Evolutionary conservation across 2,888 invertebrate species (phyloP), one percentile per base, ranked within the genome.

Genomic region (Drosophila anceps): DNA sequence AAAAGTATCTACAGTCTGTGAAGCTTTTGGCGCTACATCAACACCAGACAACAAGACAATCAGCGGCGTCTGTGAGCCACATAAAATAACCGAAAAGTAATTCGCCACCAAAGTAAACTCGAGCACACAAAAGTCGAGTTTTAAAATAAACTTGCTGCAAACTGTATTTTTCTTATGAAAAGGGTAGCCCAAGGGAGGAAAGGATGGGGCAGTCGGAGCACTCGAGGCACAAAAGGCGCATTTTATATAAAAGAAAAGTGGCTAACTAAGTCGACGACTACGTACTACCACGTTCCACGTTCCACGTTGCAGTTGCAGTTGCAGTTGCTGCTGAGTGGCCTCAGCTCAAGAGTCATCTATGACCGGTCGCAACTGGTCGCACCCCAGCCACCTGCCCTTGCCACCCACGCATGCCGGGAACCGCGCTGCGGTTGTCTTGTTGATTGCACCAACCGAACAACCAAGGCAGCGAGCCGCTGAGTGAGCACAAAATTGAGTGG

Each of bases 21-120:
- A 44, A 61, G 68, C 39, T 54, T 66, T 73, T 46, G 70, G 44
- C 41, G 73, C 71, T 72, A 81, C 79, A 88, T 88, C 85, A 82
- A 79, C 83, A 79, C 80, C 84, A 84, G 75, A 75, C 88, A 88
- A 79, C 84, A 82, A 87, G 85, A 83, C 88, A 88, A 88, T 84
- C 88, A 77, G 71, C 75, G 53, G 55, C 68, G 62, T 70, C 66
- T 74, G 69, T 79, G 82, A 69, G 76, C 90, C 80, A 79, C 90
- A 90, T 79, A 80, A 80, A 86, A 87, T 90, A 90, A 84, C 90
- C 88, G 76, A 90, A 86, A 86, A 90, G 86, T 86, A 86, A 87
- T 86, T 84, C 85, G 67, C 88, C 81, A 81, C 89, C 82, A 77
- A 84, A 85, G 83, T 82, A 88, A 85, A 87, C 88, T 90, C 74